Base-by-base conservation (phyloP, 2,888 invertebrate genomes). In the Orthosia incerta region DNA sequence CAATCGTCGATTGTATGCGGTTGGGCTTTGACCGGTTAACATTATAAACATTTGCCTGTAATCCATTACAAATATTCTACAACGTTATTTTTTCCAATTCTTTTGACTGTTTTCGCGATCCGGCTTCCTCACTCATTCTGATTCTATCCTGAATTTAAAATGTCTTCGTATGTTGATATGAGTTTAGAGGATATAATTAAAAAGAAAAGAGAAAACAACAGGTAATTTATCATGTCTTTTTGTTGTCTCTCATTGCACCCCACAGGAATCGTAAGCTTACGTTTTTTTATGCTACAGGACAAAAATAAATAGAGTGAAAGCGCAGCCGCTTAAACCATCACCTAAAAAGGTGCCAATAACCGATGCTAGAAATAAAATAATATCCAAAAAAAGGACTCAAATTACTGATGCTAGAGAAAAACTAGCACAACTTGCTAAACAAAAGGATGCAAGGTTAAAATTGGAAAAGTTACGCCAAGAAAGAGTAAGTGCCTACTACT, bases 401-500 rank as follows among this genome's bases (percentile, higher is more conserved):
- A 97, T 98, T 45, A 97, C 97, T 0, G 98, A 98, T 96, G 98
- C 98, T 1, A 96, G 98, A 76, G 98, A 98, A 85, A 98, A 98
- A 87, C 94, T 98, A 67, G 97, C 97, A 5, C 97, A 98, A 93
- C 97, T 98, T 85, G 98, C 98, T 0, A 98, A 98, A 89, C 97
- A 97, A 70, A 97, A 97, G 79, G 98, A 98, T 95, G 98, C 98
- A 12, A 97, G 98, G 60, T 94, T 97, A 65, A 97, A 98, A 91
- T 92, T 98, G 65, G 97, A 97, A 71, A 97, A 97, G 89, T 93
- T 98, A 63, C 95, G 97, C 79, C 96, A 96, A 80, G 94, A 93
- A 74, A 93, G 95, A 90, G 95, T 95, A 87, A 87, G 87, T 87
- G 53, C 46, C 15, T 48, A 60, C 45, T 31, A 45, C 50, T n/a